phyloP scores from a whole-genome alignment of 2,888 invertebrate species.

The Caenorhabditis sp. region DNA sequence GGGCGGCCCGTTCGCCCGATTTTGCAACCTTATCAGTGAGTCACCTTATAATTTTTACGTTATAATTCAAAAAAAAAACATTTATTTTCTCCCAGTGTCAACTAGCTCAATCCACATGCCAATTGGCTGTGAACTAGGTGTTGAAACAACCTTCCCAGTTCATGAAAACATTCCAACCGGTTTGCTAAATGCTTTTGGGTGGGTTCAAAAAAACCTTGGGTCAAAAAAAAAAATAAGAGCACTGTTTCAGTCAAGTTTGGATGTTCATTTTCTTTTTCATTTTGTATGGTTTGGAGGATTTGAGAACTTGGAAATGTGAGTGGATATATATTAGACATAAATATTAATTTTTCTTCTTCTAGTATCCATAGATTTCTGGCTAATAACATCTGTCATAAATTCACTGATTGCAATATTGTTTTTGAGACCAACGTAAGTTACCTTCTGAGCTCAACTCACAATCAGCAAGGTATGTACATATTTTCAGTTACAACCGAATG shows the following conservation, averaged over 20 bases:
- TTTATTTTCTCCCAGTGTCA: constrained; percentile 17
- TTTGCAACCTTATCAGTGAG: background rate
- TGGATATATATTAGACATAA: background rate
- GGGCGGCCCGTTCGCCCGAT: no score
- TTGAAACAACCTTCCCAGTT: constrained; percentile 67
- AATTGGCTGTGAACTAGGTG: constrained; percentile 59
- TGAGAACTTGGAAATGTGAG: background rate
- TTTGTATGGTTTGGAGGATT: constrained; percentile 23
- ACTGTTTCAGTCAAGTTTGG: constrained; percentile 25
- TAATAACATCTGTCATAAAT: constrained; percentile 12
- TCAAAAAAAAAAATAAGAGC: no score
- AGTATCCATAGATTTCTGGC: constrained; percentile 35
- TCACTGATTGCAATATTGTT: constrained; percentile 19
- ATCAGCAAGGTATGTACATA: no score
- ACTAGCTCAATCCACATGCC: constrained; percentile 24
- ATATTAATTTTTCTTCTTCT: constrained; percentile 23
- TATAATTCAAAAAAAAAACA: background rate
- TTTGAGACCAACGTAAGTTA: constrained; percentile 11
- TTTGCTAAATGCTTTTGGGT: constrained; percentile 62
- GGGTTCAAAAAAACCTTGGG: constrained; percentile 3
- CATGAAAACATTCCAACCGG: constrained; percentile 67
- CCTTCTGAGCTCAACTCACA: no score
- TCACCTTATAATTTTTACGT: no score
- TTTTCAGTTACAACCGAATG: constrained; percentile 20
- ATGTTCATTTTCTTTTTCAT: constrained; percentile 26